Evolutionary conservation across 2,797 vertebrate genomes (phyloP).

Genomic region (Darevskia mixta): DNA sequence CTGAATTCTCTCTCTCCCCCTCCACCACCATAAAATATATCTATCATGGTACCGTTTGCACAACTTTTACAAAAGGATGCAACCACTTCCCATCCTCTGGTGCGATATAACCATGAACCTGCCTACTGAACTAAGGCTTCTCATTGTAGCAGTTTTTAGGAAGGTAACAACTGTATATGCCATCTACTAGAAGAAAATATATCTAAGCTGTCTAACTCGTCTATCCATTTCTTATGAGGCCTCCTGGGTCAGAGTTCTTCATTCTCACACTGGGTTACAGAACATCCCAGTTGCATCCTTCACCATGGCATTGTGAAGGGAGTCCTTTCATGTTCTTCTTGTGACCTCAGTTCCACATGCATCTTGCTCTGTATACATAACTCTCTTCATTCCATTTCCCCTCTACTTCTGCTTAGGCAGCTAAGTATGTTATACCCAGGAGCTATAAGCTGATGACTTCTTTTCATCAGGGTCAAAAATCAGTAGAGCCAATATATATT

Average conservation of each 20-base stretch:
- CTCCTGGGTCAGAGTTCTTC: neutral
- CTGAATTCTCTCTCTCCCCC: constrained; percentile 13
- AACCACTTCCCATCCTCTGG: neutral
- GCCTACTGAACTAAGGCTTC: neutral
- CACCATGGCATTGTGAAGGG: neutral
- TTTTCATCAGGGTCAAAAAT: constrained; percentile 23
- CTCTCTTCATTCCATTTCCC: neutral
- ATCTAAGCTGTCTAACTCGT: neutral
- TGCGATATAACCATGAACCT: neutral
- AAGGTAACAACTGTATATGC: neutral
- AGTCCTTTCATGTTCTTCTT: neutral
- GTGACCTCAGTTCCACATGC: neutral
- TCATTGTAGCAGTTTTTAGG: neutral
- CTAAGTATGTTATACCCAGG: neutral
- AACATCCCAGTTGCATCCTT: neutral
- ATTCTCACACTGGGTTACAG: neutral
- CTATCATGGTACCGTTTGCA: neutral
- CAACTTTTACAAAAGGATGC: neutral
- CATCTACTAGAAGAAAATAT: too few species aligned
- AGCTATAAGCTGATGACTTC: constrained; percentile 15
- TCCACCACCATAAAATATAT: neutral
- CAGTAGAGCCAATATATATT: neutral
- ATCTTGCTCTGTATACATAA: rapidly evolving
- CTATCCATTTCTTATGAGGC: neutral
- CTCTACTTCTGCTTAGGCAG: neutral